Evolutionary conservation across 2,888 invertebrate species (phyloP), one percentile per base, ranked within the genome.

Genomic region (Acrobasis consociella): DNA sequence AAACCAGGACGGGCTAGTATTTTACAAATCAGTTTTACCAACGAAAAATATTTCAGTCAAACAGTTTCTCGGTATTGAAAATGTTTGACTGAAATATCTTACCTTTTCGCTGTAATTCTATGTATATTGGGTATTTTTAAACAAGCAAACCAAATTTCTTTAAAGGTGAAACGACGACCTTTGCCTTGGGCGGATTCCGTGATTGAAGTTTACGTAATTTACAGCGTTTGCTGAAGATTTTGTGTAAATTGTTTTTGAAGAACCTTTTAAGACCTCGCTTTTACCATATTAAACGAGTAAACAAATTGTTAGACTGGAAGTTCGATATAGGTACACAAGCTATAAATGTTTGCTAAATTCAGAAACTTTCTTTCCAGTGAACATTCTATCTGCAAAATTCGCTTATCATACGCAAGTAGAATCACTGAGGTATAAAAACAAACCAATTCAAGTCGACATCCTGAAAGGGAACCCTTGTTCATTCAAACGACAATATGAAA

Each of bases 141-240:
- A 16, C 61, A 63, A 65, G 63, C 65, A 11, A 42, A 56, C 16
- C 39, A 56, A 56, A 56, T 56, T 56, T 39, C 16, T 56, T 56
- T 9, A 42, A 56, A 66, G 63, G 62, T 65, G 63, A 64, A 64
- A 64, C 59, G 64, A 64, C 63, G 59, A 65, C 60, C 67, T 56
- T 52, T 16, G 16, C 55, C 55, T 56, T 56, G 37, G 37, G 50
- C 50, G 17, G 74, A 78, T 76, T 77, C 73, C 70, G 72, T 82
- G 82, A 85, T 85, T 86, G 81, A 86, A 85, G 83, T 86, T 86
- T 85, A 81, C 84, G 77, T 83, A 83, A 86, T 83, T 85, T 77
- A 70, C 72, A 78, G 78, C 74, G 84, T 84, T 85, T 85, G 72
- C 85, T 78, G 78, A 83, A 84, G 82, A 82, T 83, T 86, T 85